Base-by-base conservation (phyloP, 2,888 invertebrate genomes). In the Ceraclea dissimilis region DNA sequence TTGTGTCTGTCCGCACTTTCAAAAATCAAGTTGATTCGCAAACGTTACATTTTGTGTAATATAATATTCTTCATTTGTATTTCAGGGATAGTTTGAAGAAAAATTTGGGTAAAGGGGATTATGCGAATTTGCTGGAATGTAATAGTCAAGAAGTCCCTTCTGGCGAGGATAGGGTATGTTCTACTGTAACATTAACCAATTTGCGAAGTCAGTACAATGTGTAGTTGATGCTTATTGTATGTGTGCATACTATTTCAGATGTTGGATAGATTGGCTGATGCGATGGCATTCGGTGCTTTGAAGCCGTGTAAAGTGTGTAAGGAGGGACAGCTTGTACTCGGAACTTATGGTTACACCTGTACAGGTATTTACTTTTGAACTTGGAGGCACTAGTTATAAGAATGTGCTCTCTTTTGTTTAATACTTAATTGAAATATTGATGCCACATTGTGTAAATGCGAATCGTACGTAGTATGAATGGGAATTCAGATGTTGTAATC, bases 211-310 rank as follows among this genome's bases (percentile, higher is more conserved):
- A n/a, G n/a, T n/a, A n/a, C n/a, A n/a, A n/a, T n/a, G n/a, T n/a
- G n/a, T n/a, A n/a, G n/a, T n/a, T n/a, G n/a, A n/a, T n/a, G n/a
- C n/a, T n/a, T n/a, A n/a, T n/a, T n/a, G n/a, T 26, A 26, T 26
- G 26, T 26, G 26, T 6, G 26, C 4, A 6, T 26, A 26, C 10
- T 26, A 39, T 74, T 74, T 22, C 67, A 92, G 88, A 80, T 87
- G 55, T 68, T 90, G 56, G 91, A 94, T 69, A 79, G 79, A 51
- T 69, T 94, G 4, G 80, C 90, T 10, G 98, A 99, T 71, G 78
- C 84, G 31, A 86, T 98, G 82, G 81, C 86, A 0, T 99, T 98
- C 74, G 99, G 98, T 26, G 82, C 85, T 2, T 75, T 93, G 2
- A 71, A 80, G 58, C 82, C 81, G 0, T 99, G 98, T 66, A 70